Conservation (phyloP, 2,888 invertebrate species). For the Neoaliturus tenellus region DNA sequence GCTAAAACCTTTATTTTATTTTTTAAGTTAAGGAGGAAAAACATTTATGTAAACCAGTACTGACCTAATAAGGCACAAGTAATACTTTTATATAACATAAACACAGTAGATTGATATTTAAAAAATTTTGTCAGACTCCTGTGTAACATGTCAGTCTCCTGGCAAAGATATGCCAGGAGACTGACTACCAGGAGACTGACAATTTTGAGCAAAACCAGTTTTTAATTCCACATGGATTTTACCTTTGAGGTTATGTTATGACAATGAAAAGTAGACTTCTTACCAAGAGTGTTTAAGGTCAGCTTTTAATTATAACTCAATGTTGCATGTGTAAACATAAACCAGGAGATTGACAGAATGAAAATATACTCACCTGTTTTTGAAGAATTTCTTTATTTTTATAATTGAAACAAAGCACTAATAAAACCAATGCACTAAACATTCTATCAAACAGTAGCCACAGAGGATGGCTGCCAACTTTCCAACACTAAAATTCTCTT, state of each 20-base stretch:
- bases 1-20: too few species aligned
- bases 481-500: too few species aligned
- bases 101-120: not conserved
- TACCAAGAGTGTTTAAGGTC: not conserved
- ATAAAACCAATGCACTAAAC: not conserved
- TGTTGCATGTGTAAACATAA: not conserved
- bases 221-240: not conserved
- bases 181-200: constrained; percentile 6
- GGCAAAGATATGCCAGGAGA: not conserved
- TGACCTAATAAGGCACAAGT: not conserved
- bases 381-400: not conserved
- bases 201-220: not conserved
- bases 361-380: constrained; percentile 2
- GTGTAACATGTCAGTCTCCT: not conserved
- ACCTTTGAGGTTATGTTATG: constrained; percentile 2
- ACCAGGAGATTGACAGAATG: constrained; percentile 5
- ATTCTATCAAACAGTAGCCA: too few species aligned
- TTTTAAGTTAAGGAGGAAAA: not conserved
- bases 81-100: not conserved
- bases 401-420: not conserved
- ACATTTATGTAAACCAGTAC: not conserved
- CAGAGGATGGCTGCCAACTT: too few species aligned
- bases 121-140: not conserved
- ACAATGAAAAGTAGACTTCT: not conserved
- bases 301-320: not conserved